phyloP scores from a whole-genome alignment of 2,113 vertebrate genomes.

The Raja brachyura region DNA sequence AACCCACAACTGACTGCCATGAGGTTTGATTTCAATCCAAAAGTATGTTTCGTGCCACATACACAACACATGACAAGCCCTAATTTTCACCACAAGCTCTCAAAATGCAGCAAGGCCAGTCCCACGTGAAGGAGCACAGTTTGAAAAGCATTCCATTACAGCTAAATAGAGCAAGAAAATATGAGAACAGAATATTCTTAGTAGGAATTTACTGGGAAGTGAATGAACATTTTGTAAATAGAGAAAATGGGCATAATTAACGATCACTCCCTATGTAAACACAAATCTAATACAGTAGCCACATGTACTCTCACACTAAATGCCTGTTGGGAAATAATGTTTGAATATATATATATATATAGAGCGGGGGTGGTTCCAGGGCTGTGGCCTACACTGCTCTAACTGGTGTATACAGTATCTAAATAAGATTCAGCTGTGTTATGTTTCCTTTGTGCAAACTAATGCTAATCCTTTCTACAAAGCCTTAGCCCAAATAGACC shows the following conservation, averaged over 20 bases:
- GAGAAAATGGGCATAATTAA: slow-evolving; percentile 11
- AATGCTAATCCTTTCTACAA: slow-evolving; percentile 6
- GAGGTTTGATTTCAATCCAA: not conserved
- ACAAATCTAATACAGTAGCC: not conserved
- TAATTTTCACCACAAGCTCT: not conserved
- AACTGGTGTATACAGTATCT: not conserved
- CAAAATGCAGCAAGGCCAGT: not conserved
- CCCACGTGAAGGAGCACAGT: not conserved
- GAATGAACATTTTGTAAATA: slow-evolving; percentile 10
- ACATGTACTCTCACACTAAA: not conserved
- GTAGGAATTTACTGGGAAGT: slow-evolving; percentile 8
- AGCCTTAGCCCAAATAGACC: slow-evolving; percentile 10
- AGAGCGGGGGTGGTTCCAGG: not conserved
- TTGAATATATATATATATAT: not conserved
- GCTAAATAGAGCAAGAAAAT: not conserved
- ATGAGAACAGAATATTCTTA: not conserved
- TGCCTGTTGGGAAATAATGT: slow-evolving; percentile 13
- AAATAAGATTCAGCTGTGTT: slow-evolving; percentile 26
- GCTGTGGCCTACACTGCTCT: not conserved
- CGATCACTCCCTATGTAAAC: slow-evolving; percentile 12
- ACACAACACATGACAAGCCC: not conserved
- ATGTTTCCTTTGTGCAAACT: not conserved
- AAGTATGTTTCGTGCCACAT: not conserved
- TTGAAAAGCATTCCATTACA: slow-evolving; percentile 13
- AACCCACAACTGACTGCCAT: not conserved